Base-by-base conservation (phyloP, 2,888 invertebrate genomes). In the Cordilura impudica region DNA sequence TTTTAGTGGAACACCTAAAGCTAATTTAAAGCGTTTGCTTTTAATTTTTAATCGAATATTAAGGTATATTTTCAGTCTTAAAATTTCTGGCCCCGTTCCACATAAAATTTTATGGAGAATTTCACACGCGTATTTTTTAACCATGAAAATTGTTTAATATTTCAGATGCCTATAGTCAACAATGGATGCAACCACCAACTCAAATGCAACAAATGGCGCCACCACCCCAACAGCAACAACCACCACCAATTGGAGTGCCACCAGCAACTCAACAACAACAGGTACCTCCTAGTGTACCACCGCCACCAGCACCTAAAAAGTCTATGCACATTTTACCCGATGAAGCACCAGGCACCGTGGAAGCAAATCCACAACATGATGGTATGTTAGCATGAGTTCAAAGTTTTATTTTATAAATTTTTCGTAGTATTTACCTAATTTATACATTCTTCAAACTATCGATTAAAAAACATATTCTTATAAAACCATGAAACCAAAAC, bases 361-460 rank as follows among this genome's bases (percentile, higher is more conserved):
- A 85, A 26, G 51, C 79, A 7, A 83, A 77, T 78, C 82, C 86
- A 58, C 87, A 86, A 82, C 87, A 88, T 81, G 88, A 90, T 81
- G 90, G 90, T 90, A 88, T 84, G 88, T 66, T 58, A 2, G n/a
- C 10, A 39, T 2, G 1, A 8, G 2, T 10, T 2, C 8, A 31
- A 31, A 10, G 2, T 31, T 31, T 31, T 31, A 10, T 31, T n/a
- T 10, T 10, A 1, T 10, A 10, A 1, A 31, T 10, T 10, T 31
- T 31, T 31, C 10, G 10, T 31, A 31, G 31, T 31, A 31, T 31
- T 31, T 31, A 31, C 12, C 31, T 31, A 31, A 39, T 39, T 39
- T 39, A 39, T 12, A 39, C 35, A 39, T n/a, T 39, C n/a, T n/a
- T 39, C 4, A n/a, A 39, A 39, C 2, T 3, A n/a, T 39, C 35